Percentiles rank a stretch among this genome's conserved stretches.
Evolutionary conservation across 1,140 invertebrate species (phyloP).

Genomic region (Solenopsis fugax): DNA sequence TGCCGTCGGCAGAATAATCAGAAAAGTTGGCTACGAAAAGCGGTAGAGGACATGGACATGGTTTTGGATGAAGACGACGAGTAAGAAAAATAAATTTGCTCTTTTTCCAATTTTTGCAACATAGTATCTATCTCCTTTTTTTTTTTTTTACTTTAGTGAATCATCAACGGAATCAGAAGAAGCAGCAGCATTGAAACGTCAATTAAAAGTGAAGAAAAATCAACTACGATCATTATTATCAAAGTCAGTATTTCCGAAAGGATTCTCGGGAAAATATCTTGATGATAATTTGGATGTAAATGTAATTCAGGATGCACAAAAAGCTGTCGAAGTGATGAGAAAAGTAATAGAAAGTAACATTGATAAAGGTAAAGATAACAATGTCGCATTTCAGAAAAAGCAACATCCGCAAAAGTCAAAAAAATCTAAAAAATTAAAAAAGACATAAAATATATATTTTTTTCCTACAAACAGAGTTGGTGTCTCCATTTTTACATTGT

Average conservation of each 20-base stretch:
- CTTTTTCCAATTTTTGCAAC: constrained; percentile 46
- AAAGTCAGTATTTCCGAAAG: constrained; percentile 89
- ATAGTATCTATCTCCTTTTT: constrained; percentile 16
- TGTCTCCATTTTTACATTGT: constrained; percentile 21
- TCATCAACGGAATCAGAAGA: constrained; percentile 83
- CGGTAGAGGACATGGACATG: constrained; percentile 95
- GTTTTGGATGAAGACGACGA: constrained; percentile 90
- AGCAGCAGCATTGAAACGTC: constrained; percentile 80
- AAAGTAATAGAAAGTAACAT: constrained; percentile 77
- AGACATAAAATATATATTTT: constrained; percentile 50
- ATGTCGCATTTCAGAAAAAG: constrained; percentile 44
- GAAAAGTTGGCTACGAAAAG: constrained; percentile 94
- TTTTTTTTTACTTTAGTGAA: constrained; percentile 74
- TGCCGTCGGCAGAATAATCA: constrained; percentile 90
- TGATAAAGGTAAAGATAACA: constrained; percentile 76
- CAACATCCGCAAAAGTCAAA: constrained; percentile 58
- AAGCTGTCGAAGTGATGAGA: constrained; percentile 88
- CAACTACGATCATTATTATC: constrained; percentile 88
- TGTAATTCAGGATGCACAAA: constrained; percentile 81
- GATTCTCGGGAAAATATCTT: constrained; percentile 91
- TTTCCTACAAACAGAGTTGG: not conserved
- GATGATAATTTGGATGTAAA: constrained; percentile 82
- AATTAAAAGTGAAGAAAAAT: constrained; percentile 87
- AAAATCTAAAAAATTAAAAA: constrained; percentile 59
- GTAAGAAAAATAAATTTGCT: constrained; percentile 86